Evolutionary conservation across 2,888 invertebrate genomes (phyloP), one percentile per base, ranked within the genome.

Genomic region (Ephialtes manifestator): DNA sequence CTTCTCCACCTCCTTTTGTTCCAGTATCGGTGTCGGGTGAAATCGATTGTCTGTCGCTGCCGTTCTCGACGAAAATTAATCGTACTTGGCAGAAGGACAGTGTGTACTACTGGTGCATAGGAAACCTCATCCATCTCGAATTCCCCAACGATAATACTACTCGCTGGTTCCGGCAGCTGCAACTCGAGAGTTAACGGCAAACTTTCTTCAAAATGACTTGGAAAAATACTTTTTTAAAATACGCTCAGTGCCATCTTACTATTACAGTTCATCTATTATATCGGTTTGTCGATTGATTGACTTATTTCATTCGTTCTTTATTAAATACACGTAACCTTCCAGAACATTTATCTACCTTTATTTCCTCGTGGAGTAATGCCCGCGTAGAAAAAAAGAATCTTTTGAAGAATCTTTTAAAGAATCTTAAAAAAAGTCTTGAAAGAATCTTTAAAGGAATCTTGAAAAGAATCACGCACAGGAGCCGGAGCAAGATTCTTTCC

Each of bases 41-140:
- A 75, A 75, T 75, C 75, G 75, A 75, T 75, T 75, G 63, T 65
- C 51, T 48, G 75, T 28, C 75, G 63, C 31, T 35, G 65, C 65
- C 31, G 63, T 48, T 75, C 63, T 51, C 75, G 51, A 51, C 35
- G 46, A 65, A 65, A 75, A 75, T 75, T 75, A 75, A 75, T 75
- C 75, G 75, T 31, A 63, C 51, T 65, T 35, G 75, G 75, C 63
- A 51, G 63, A 65, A 75, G 48, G 53, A 63, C 48, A 63, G 48
- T 48, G 28, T 43, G 20, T 58, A 55, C 18, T 24, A n/a, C n/a
- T n/a, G 39, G 39, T n/a, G 46, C 43, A 48, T 20, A 24, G n/a
- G 55, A 58, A 67, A 78, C 68, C 43, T 60, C 78, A 70, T 70
- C 58, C 68, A 55, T 68, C 78, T 78, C 55, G 55, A 60, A 68